Base-by-base conservation (phyloP, 2,888 invertebrate genomes). In the Muschampia plurimacula region DNA sequence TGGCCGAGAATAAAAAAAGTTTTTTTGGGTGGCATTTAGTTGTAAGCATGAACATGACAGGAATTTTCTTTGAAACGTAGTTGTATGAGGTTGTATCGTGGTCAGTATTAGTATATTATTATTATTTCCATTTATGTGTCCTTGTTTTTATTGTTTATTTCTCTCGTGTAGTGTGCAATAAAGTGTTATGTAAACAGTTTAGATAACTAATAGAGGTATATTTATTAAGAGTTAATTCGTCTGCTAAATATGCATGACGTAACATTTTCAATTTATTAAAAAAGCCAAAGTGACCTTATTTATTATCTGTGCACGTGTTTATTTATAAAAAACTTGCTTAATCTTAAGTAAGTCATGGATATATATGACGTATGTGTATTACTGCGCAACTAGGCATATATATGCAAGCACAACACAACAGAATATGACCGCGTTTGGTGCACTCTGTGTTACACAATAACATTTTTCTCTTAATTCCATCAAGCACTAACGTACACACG, bases 331-430 rank as follows among this genome's bases (percentile, higher is more conserved):
- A 77, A 76, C 75, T 75, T 72, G 74, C 76, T 74, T 76, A 75
- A 72, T 76, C 73, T 77, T 74, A 78, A 76, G 77, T 77, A 77
- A 78, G 77, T 74, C 76, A 76, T 76, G 76, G 76, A 74, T 74
- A 73, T 74, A 64, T 67, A 60, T 78, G 76, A 77, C 78, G 77
- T 74, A 73, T 68, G 71, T 41, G 72, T 69, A 70, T 32, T 55
- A 62, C 74, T 77, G 77, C 77, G 71, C 77, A 77, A 76, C 73
- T 74, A 74, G 74, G 73, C 75, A 71, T 66, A 64, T 60, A 72
- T 62, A 72, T 68, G 70, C 67, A 67, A 68, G 68, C 68, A 75
- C 74, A 66, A 72, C 63, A 55, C 52, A 55, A 69, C 41, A 36
- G 62, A 39, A 9, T 63, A 46, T 68, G 44, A 65, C 62, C 59